These are phyloP conservation scores for Caenorhabditis sp. DNA, from an alignment of 2,888 invertebrate genomes.

Conservation along the genomic window DNA sequence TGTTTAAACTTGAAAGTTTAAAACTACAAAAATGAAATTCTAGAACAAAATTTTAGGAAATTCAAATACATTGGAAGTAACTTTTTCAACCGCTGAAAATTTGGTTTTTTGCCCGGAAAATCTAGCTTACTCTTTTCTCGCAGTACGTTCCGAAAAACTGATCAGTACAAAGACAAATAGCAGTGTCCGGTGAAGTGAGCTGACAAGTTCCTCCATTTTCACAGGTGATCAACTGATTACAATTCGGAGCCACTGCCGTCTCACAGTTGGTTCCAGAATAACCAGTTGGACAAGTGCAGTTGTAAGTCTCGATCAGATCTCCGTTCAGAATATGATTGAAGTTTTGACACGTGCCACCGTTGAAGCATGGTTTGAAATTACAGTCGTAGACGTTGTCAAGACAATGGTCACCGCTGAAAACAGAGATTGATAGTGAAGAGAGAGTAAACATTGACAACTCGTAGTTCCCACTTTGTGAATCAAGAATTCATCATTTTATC, in stretches of 20 bases:
- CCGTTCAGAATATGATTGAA: neutral
- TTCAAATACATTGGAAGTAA: too few relatives aligned
- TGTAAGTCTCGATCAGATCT: constrained; percentile 35
- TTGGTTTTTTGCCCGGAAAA: too few relatives aligned
- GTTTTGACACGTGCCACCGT: constrained; percentile 38
- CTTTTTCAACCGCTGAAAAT: too few relatives aligned
- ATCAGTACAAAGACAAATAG: constrained; percentile 41
- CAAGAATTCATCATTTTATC: too few relatives aligned
- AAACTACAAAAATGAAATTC: neutral
- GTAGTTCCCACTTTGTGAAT: too few relatives aligned
- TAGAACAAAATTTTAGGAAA: too few relatives aligned
- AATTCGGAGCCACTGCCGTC: neutral
- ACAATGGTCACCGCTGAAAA: constrained; percentile 43
- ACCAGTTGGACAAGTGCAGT: constrained; percentile 54
- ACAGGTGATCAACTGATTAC: constrained; percentile 28
- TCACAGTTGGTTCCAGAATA: constrained; percentile 52
- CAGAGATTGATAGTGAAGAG: too few relatives aligned
- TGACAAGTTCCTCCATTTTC: constrained; percentile 60
- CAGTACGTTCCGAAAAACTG: constrained; percentile 50
- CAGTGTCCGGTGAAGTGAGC: neutral
- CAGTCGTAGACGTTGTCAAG: constrained; percentile 12
- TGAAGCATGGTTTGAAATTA: constrained; percentile 46
- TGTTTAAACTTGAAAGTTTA: too few relatives aligned
- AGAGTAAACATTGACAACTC: too few relatives aligned
- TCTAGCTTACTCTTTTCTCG: constrained; percentile 44